Conservation (phyloP, 1,140 invertebrate genomes). For the Cotesia typhae region DNA sequence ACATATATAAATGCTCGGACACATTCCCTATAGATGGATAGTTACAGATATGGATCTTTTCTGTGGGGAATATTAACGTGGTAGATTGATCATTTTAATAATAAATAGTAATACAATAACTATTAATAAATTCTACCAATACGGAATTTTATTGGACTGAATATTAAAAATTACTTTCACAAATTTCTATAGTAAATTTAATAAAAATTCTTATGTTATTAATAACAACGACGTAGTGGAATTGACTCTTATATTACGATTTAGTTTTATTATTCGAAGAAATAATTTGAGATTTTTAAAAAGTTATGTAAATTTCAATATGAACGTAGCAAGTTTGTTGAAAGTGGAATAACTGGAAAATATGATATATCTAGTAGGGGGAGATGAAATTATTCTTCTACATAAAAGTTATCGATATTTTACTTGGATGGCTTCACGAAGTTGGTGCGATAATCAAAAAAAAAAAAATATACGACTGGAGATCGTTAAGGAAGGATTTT, state of each 20-base stretch:
- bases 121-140: no score
- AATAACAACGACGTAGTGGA: no score
- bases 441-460: conserved; percentile 16
- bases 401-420: conserved; percentile 43
- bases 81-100: no score
- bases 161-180: no score
- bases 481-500: conserved; percentile 29
- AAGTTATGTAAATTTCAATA: conserved; percentile 17
- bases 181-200: no score
- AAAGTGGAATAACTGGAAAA: conserved; percentile 16
- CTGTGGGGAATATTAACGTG: no score
- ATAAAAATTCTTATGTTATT: no score
- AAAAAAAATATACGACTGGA: conserved; percentile 6
- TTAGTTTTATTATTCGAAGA: conserved; percentile 1
- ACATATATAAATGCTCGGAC: no score
- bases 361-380: conserved; percentile 35
- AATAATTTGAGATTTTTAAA: conserved; percentile 1
- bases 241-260: background rate
- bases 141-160: no score
- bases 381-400: conserved; percentile 42
- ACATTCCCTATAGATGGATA: no score
- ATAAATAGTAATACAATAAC: no score
- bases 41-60: no score
- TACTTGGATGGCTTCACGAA: conserved; percentile 31
- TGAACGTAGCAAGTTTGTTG: conserved; percentile 14